Base-by-base conservation (phyloP, 2,888 invertebrate genomes). In the Orthonychiurus folsomi region DNA sequence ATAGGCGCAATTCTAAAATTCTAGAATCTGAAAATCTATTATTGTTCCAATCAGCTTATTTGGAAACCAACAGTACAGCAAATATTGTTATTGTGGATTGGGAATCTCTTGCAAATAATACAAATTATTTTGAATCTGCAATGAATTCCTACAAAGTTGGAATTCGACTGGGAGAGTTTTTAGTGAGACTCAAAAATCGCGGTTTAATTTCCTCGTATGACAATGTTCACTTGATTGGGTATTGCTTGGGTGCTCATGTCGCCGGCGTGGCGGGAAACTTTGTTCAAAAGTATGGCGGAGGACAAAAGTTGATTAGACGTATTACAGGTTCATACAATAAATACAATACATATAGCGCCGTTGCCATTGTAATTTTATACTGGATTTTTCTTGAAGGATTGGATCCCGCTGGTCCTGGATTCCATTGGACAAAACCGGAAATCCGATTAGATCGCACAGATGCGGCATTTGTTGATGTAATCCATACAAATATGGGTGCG, bases 391-490 rank as follows among this genome's bases (percentile, higher is more conserved):
- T 61, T 48, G n/a, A 28, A 61, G 59, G 53, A 26, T 20, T 61
- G 20, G 68, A 70, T 54, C 68, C 68, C 2, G 68, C 69, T 1
- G 69, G 69, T 3, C 69, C 69, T 1, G 64, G 66, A 55, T 70
- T 69, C 50, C 60, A 63, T 1, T 60, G 66, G 12, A 62, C 67
- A 1, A 66, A 69, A 2, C 47, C 65, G 1, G 65, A 59, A 20
- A 60, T 63, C 5, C 78, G 80, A 56, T 76, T 88, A 56, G 85
- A 86, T 68, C 76, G 77, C 27, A 81, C 79, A 1, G 87, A 88
- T 74, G 88, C 87, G 0, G 77, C 80, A 21, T 88, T 87, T 73
- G 88, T 84, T 0, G 88, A 88, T 74, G 81, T 88, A 5, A 70
- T 70, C 9, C 68, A 68, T 26, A 63, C 68, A 18, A 68, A 68